Base-by-base conservation (phyloP, 1,140 invertebrate genomes). In the Cherax destructor region DNA sequence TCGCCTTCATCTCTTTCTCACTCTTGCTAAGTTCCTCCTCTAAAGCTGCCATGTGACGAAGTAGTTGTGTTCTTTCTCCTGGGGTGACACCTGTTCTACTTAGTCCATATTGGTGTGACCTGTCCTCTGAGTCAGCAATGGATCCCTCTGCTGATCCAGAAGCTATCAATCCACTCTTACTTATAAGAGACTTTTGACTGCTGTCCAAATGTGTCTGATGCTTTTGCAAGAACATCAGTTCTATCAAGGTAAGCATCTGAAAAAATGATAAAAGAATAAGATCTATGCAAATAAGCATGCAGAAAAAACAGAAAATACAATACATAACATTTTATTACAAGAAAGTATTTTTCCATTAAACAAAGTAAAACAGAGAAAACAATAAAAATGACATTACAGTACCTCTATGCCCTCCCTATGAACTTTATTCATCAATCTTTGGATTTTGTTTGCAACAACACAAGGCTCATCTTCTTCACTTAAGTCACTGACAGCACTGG, bases 331-430 rank as follows among this genome's bases (percentile, higher is more conserved):
- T 10, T 59, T 10, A 59, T 16, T 59, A 59, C 56, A 59, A 10
- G 56, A 59, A 41, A 59, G 1, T 59, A 59, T 59, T 59, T 16
- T 59, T 59, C 9, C 3, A 65, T 65, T 65, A 65, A 1, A 65
- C 61, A 65, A 21, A 18, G 5, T 1, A 18, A 56, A 21, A 5
- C 1, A 1, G 61, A 65, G 13, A 3, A 65, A 18, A 65, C 61
- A 65, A 65, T 65, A 4, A 13, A 21, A 21, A 65, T 65, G 13
- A 65, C 16, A 41, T 78, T 41, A 41, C 30, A 41, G 30, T 78
- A 91, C 88, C 83, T 91, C 80, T 49, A 84, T 79, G 49, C 88
- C 88, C n/a, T 91, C 69, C 24, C 79, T 59, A 49, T 91, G 83
- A 61, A 91, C 49, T 24, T 91, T 91, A 24, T 77, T 85, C 81